Conservation (phyloP, 2,797 vertebrate species). For the Prunella strophiata region DNA sequence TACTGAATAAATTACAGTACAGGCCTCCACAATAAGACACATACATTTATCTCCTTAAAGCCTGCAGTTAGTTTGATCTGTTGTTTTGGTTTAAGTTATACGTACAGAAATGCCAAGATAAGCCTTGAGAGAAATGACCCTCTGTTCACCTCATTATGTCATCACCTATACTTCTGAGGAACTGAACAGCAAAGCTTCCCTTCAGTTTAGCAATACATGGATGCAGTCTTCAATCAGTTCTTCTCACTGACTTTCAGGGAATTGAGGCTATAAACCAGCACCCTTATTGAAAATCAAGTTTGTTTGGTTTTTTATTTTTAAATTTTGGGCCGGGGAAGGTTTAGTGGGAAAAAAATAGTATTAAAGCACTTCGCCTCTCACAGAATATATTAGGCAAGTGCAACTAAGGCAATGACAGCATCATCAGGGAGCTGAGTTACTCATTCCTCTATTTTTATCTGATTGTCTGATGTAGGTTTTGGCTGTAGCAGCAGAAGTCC, state of each 20-base stretch:
- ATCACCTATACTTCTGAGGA: neutral
- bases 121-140: neutral
- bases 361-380: neutral
- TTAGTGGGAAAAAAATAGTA: neutral
- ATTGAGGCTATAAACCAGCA: neutral
- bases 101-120: neutral
- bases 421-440: neutral
- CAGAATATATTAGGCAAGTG: neutral
- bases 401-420: neutral
- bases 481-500: neutral
- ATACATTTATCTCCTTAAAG: neutral
- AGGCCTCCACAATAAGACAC: neutral
- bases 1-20: neutral
- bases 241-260: neutral
- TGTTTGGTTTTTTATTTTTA: neutral
- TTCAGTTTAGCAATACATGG: neutral
- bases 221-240: neutral
- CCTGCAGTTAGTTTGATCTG: neutral
- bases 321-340: fast-evolving
- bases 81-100: neutral
- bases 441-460: neutral
- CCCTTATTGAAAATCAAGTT: neutral
- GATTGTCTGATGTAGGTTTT: neutral
- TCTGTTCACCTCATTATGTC: neutral
- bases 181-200: neutral